Evolutionary conservation across 2,113 vertebrate species (phyloP).

Genomic region (Oplegnathus fasciatus): DNA sequence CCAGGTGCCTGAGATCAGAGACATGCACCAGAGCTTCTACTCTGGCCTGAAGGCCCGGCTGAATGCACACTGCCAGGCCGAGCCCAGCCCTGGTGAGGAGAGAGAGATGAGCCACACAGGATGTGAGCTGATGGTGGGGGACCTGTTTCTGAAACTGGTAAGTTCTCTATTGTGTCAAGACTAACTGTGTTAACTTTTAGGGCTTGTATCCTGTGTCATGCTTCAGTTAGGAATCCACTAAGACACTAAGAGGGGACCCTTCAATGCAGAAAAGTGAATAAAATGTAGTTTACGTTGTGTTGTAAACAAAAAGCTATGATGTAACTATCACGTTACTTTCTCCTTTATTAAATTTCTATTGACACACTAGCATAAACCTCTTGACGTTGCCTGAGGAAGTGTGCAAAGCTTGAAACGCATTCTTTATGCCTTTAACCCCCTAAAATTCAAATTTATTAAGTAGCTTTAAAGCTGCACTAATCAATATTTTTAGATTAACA

Average conservation of each 20-base stretch:
- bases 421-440: not conserved
- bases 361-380: not conserved
- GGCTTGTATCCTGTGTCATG: too few relatives aligned
- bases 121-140: conserved; percentile 75
- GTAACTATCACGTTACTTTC: not conserved
- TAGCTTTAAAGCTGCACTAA: not conserved
- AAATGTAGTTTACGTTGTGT: too few relatives aligned
- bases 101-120: not conserved
- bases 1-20: conserved; percentile 84
- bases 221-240: not conserved
- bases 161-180: conserved; percentile 13
- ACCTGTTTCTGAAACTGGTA: conserved; percentile 84
- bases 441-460: not conserved
- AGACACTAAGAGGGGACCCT: not conserved
- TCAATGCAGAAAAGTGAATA: not conserved
- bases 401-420: not conserved
- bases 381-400: not conserved
- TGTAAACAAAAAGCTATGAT: not conserved
- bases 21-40: conserved; percentile 80
- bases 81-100: not conserved
- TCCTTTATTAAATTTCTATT: not conserved
- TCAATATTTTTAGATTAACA: not conserved
- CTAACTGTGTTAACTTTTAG: not conserved
- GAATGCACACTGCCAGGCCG: conserved; percentile 7
- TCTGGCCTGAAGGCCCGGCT: conserved; percentile 72